Percentiles rank a stretch among this genome's conserved stretches.
Conservation (phyloP, 2,113 vertebrate species). For the Orientallactaga bullata region DNA sequence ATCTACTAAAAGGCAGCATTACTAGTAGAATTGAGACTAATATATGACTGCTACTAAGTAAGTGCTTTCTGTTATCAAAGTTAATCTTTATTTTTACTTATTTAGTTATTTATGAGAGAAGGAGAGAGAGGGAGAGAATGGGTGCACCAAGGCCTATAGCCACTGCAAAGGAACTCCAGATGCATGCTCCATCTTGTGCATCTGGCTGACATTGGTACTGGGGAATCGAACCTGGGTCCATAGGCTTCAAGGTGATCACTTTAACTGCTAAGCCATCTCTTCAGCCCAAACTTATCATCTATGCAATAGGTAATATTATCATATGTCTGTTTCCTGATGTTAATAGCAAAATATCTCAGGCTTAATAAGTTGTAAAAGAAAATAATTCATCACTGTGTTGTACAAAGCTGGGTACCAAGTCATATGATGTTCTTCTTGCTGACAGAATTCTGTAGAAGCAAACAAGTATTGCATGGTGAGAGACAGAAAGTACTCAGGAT, state of each 20-base stretch:
- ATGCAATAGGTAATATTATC: neutral
- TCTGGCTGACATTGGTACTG: no score
- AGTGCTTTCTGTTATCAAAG: neutral
- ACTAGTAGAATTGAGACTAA: neutral
- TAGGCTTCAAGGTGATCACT: no score
- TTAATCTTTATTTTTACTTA: neutral
- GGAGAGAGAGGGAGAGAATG: no score
- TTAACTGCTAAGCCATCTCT: no score
- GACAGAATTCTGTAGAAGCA: neutral
- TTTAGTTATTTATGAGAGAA: no score
- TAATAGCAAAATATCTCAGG: neutral
- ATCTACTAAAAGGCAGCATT: neutral
- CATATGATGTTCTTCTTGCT: neutral
- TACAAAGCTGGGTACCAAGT: neutral
- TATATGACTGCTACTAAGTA: slow-evolving; percentile 26
- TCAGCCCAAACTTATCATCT: neutral
- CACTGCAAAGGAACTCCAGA: no score
- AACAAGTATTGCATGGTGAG: neutral
- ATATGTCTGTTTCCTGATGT: neutral
- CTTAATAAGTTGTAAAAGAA: neutral
- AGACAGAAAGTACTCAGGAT: neutral
- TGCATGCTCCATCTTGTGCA: no score
- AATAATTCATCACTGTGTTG: neutral
- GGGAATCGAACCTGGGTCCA: no score
- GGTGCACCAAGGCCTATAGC: no score